A percentile compares a stretch with the other conserved stretches of the same genome.
Conservation (phyloP, 2,888 invertebrate genomes). For the Apoderus coryli region DNA sequence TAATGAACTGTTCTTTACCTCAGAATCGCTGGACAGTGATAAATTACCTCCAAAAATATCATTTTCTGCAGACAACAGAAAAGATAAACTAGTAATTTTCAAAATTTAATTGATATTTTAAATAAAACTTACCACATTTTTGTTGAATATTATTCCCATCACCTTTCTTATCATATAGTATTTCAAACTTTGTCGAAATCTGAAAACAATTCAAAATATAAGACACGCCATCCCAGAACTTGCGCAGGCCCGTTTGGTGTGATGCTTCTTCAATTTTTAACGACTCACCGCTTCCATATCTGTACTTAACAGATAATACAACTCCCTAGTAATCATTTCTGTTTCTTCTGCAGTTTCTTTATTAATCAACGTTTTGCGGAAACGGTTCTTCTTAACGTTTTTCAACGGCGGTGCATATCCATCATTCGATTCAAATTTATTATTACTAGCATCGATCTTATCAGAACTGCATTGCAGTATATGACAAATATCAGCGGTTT, state of each 20-base stretch:
- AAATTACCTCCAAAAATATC: no score
- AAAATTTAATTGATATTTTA: background rate
- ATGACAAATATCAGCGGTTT: slow-evolving; percentile 53
- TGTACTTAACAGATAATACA: slow-evolving; percentile 43
- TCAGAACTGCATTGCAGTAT: slow-evolving; percentile 42
- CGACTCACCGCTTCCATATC: slow-evolving; percentile 46
- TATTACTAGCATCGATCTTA: slow-evolving; percentile 20
- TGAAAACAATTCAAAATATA: no score
- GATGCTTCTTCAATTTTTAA: no score
- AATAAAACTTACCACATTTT: slow-evolving; percentile 10
- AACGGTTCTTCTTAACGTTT: slow-evolving; percentile 49
- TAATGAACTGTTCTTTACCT: no score
- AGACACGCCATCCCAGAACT: no score
- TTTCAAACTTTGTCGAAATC: slow-evolving; percentile 19
- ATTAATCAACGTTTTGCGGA: slow-evolving; percentile 42
- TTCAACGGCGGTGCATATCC: slow-evolving; percentile 57
- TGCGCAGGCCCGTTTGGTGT: no score
- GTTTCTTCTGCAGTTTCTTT: slow-evolving; percentile 54
- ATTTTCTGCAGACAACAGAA: no score
- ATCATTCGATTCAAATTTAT: slow-evolving; percentile 31
- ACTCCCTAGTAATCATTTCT: slow-evolving; percentile 51
- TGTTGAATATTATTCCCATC: slow-evolving; percentile 9
- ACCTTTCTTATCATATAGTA: slow-evolving; percentile 15
- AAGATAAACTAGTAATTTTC: background rate
- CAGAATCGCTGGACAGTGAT: no score